phyloP scores from a whole-genome alignment of 35 echinoderm and acorn worm species.

The Heliocidaris erythrogramma region DNA sequence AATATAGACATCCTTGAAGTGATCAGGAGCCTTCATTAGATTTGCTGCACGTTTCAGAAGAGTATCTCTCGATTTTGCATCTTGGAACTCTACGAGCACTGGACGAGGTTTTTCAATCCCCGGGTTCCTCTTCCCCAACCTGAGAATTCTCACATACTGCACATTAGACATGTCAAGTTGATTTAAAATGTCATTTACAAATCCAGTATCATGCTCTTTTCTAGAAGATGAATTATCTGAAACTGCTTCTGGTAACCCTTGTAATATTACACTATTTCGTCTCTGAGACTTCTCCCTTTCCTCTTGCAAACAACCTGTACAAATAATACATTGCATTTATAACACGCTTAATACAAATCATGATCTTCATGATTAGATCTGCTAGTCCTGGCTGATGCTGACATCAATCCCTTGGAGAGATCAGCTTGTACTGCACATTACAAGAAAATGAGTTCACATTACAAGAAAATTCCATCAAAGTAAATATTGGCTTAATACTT shows the following conservation, averaged over 20 bases:
- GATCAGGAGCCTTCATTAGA: constrained; percentile 22
- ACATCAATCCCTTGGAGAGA: background rate
- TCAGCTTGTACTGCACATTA: background rate
- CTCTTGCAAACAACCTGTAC: background rate
- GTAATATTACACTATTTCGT: background rate
- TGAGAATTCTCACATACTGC: background rate
- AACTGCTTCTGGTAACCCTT: background rate
- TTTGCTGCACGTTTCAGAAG: background rate
- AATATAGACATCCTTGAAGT: background rate
- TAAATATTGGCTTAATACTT: too few relatives aligned
- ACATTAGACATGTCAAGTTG: background rate
- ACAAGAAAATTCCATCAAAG: too few relatives aligned
- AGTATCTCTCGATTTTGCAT: background rate
- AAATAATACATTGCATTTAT: too few relatives aligned
- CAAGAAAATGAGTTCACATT: too few relatives aligned
- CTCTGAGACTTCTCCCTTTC: background rate
- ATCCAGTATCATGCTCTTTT: background rate
- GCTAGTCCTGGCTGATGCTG: background rate
- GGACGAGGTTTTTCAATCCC: background rate
- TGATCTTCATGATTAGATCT: background rate
- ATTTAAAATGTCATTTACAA: background rate
- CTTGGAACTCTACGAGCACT: background rate
- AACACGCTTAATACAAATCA: too few relatives aligned
- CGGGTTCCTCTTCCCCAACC: background rate
- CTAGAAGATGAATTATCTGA: background rate